Conservation (phyloP, 2,113 vertebrate genomes). For the Gasterosteus aculeatus region DNA sequence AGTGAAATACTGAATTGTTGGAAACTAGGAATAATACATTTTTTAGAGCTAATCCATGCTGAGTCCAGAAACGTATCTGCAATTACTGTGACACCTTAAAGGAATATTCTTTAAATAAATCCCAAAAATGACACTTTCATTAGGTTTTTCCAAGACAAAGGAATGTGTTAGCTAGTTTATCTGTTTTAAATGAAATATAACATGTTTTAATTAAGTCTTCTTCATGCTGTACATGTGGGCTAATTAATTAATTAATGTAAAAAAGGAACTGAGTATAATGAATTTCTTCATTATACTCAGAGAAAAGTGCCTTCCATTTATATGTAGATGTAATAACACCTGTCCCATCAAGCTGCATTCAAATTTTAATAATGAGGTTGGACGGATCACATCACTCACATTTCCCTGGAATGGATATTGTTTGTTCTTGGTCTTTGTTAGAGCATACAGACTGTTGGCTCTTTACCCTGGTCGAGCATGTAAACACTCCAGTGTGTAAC, state of each 20-base stretch:
- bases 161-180: slow-evolving; percentile 16
- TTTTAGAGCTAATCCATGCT: neutral
- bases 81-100: slow-evolving; percentile 16
- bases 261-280: too few relatives aligned
- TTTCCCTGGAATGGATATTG: slow-evolving; percentile 11
- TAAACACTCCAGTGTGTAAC: slow-evolving; percentile 21
- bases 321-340: slow-evolving; percentile 76
- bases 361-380: slow-evolving; percentile 50
- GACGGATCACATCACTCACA: slow-evolving; percentile 25
- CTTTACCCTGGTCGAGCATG: neutral
- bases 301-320: slow-evolving; percentile 63
- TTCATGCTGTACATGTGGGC: slow-evolving; percentile 25
- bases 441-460: neutral
- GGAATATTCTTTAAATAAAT: slow-evolving; percentile 35
- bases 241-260: slow-evolving; percentile 68
- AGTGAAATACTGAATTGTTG: slow-evolving; percentile 25
- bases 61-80: neutral
- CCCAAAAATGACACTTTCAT: slow-evolving; percentile 36
- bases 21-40: slow-evolving; percentile 22
- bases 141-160: slow-evolving; percentile 49
- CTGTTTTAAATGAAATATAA: slow-evolving; percentile 49
- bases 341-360: slow-evolving; percentile 47
- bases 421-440: slow-evolving; percentile 14
- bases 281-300: slow-evolving; percentile 46
- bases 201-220: slow-evolving; percentile 58